These are phyloP conservation scores for Coreoperca whiteheadi DNA, from an alignment of 2,113 vertebrate species.

Conservation along the genomic window DNA sequence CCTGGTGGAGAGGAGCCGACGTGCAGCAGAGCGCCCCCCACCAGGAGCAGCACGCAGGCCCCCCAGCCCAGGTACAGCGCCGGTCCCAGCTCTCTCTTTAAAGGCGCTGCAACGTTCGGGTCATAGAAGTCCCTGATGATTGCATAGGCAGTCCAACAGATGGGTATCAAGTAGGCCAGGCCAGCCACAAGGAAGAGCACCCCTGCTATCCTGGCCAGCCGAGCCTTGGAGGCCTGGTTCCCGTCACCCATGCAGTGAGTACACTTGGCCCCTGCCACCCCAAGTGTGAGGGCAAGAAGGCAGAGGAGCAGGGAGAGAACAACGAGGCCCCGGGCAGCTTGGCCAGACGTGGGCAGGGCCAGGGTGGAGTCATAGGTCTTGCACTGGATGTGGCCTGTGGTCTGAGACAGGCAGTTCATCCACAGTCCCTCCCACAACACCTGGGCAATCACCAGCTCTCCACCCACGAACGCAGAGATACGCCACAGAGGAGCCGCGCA, in stretches of 20 bases:
- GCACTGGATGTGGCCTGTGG: conserved; percentile 84
- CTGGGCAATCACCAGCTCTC: conserved; percentile 89
- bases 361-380: conserved; percentile 90
- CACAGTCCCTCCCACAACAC: conserved; percentile 90
- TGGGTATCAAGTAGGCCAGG: conserved; percentile 75
- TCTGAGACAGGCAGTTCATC: conserved; percentile 92
- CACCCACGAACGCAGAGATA: conserved; percentile 88
- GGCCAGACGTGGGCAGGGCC: conserved; percentile 84
- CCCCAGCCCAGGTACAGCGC: conserved; percentile 84
- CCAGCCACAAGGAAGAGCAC: conserved; percentile 78
- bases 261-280: conserved; percentile 87
- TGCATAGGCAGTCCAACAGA: conserved; percentile 78
- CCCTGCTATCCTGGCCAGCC: conserved; percentile 77
- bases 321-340: conserved; percentile 84
- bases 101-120: conserved; percentile 71
- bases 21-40: conserved; percentile 79
- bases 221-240: conserved; percentile 81
- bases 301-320: conserved; percentile 86
- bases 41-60: conserved; percentile 76
- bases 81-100: conserved; percentile 83
- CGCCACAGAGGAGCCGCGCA: conserved; percentile 89
- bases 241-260: conserved; percentile 87
- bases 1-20: conserved; percentile 72
- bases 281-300: conserved; percentile 83
- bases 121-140: conserved; percentile 83